Conservation (phyloP, 2,113 vertebrate species). For the Cromileptes altivelis region DNA sequence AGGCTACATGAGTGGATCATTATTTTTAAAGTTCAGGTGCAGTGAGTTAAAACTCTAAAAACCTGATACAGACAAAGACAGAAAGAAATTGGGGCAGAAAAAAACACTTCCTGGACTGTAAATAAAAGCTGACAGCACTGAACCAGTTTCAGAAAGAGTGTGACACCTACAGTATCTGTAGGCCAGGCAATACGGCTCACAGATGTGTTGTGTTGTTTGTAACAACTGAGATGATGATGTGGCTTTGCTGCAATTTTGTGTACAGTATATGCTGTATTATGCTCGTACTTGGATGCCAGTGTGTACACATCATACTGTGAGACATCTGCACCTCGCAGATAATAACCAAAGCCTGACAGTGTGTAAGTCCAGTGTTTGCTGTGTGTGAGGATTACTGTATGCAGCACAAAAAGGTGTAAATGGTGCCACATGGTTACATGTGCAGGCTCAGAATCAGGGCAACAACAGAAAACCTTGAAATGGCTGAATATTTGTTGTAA, state of each 20-base stretch:
- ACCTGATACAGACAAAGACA: not conserved
- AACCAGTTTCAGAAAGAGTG: not conserved
- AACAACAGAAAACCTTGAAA: slow-evolving; percentile 13
- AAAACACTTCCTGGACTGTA: not conserved
- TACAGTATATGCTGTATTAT: not conserved
- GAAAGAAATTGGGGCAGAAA: not conserved
- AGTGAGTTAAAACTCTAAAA: not conserved
- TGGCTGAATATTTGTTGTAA: slow-evolving; percentile 6
- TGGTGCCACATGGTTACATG: slow-evolving; percentile 33
- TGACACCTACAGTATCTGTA: slow-evolving; percentile 12
- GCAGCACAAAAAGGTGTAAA: slow-evolving; percentile 31
- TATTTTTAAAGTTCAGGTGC: not conserved
- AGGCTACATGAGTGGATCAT: not conserved
- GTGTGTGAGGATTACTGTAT: slow-evolving; percentile 48
- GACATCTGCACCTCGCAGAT: slow-evolving; percentile 63
- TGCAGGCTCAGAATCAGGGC: slow-evolving; percentile 29
- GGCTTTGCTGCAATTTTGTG: slow-evolving; percentile 17
- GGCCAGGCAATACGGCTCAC: not conserved
- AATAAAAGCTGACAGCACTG: slow-evolving; percentile 28
- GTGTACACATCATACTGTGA: slow-evolving; percentile 9
- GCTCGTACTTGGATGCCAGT: not conserved
- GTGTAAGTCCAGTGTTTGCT: slow-evolving; percentile 40
- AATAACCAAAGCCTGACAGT: slow-evolving; percentile 58
- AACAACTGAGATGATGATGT: slow-evolving; percentile 11
- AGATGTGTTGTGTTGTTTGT: slow-evolving; percentile 28